phyloP scores from a whole-genome alignment of 2,113 vertebrate genomes.

The Caranx ignobilis region DNA sequence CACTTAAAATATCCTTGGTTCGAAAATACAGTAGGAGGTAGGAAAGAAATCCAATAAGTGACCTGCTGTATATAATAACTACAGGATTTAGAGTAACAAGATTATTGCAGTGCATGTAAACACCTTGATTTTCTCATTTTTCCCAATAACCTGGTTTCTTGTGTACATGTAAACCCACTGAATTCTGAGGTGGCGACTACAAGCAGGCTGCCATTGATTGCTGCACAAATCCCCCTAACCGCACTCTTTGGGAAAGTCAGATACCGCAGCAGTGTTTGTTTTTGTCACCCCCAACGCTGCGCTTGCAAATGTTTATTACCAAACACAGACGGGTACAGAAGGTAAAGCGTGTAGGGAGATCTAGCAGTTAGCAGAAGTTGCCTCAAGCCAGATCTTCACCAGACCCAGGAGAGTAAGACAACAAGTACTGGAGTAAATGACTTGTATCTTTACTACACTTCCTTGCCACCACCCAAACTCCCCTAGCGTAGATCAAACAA shows the following conservation, averaged over 20 bases:
- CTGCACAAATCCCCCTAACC: conserved; percentile 46
- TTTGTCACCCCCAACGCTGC: conserved; percentile 59
- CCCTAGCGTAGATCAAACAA: conserved; percentile 69
- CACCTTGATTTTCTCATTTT: conserved; percentile 27
- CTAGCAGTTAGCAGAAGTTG: conserved; percentile 53
- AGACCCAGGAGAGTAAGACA: conserved; percentile 69
- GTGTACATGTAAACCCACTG: conserved; percentile 20
- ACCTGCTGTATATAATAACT: conserved; percentile 24
- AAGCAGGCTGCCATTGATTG: conserved; percentile 52
- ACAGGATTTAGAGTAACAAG: conserved; percentile 11
- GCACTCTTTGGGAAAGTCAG: conserved; percentile 51
- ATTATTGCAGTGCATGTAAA: conserved; percentile 30
- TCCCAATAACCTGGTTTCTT: conserved; percentile 11
- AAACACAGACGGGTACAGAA: conserved; percentile 52
- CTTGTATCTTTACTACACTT: conserved; percentile 72
- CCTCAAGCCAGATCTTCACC: conserved; percentile 65
- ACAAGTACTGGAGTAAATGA: conserved; percentile 70
- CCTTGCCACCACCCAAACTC: conserved; percentile 57
- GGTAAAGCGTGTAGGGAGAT: conserved; percentile 47
- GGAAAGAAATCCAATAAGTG: conserved; percentile 22
- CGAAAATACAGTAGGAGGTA: conserved; percentile 18
- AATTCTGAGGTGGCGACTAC: conserved; percentile 35
- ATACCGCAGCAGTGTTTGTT: conserved; percentile 59
- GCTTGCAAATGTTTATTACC: conserved; percentile 58
- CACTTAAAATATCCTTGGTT: conserved; percentile 30